Percentiles rank a stretch among this genome's conserved stretches.
These are phyloP conservation scores for Lordiphosa clarofinis DNA, from an alignment of 1,140 invertebrate species.

Conservation along the genomic window DNA sequence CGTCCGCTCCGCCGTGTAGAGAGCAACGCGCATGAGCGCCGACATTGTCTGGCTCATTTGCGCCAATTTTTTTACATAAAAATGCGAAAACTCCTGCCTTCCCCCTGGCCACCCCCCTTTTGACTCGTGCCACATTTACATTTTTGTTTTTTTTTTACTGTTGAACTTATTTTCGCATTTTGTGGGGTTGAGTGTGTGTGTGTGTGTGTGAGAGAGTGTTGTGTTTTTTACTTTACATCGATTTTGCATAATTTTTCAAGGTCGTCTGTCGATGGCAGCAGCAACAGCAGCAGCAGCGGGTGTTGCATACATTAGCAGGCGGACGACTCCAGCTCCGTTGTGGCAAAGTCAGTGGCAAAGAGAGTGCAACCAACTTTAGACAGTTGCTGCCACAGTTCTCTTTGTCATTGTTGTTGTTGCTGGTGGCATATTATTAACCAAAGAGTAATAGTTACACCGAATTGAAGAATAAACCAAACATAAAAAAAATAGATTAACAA, in stretches of 20 bases:
- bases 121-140: slow-evolving; percentile 68
- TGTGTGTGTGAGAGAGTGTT: slow-evolving; percentile 10
- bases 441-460: slow-evolving; percentile 39
- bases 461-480: too few species aligned
- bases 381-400: slow-evolving; percentile 17
- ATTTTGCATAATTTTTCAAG: slow-evolving; percentile 79
- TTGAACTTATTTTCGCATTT: slow-evolving; percentile 78
- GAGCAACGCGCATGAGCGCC: slow-evolving; percentile 67
- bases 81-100: slow-evolving; percentile 39
- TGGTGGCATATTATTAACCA: slow-evolving; percentile 43
- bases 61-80: slow-evolving; percentile 75
- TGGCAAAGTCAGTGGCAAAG: slow-evolving; percentile 10
- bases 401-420: slow-evolving; percentile 27
- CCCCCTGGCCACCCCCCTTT: background rate
- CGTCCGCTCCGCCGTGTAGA: slow-evolving; percentile 1
- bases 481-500: too few species aligned
- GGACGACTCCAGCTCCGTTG: slow-evolving; percentile 36
- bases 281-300: slow-evolving; percentile 25
- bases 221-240: slow-evolving; percentile 67
- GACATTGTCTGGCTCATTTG: slow-evolving; percentile 77
- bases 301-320: slow-evolving; percentile 78
- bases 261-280: slow-evolving; percentile 54
- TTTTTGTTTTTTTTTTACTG: slow-evolving; percentile 57
- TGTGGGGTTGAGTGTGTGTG: slow-evolving; percentile 55
- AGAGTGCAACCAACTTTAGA: slow-evolving; percentile 48